phyloP scores from a whole-genome alignment of 2,113 vertebrate species.

The Ceyx melanurus region DNA sequence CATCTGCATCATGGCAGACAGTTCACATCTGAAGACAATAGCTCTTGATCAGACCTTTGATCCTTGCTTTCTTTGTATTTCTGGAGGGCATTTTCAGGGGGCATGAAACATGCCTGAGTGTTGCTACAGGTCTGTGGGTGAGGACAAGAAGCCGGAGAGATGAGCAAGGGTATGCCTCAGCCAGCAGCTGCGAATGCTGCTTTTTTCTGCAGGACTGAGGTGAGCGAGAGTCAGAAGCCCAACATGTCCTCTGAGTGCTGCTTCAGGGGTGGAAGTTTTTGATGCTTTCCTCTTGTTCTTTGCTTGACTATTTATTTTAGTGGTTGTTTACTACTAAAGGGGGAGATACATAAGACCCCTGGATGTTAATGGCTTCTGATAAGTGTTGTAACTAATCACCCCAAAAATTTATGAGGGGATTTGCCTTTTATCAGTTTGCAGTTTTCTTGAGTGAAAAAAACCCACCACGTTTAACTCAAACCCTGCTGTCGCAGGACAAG shows the following conservation, averaged over 20 bases:
- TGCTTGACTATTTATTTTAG: not conserved
- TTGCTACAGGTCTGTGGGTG: accelerated
- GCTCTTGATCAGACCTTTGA: not conserved
- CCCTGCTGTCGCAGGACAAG: accelerated
- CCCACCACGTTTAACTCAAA: not conserved
- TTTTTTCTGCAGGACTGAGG: not conserved
- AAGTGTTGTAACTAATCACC: not conserved
- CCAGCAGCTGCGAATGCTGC: accelerated
- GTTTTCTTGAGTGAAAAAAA: not conserved
- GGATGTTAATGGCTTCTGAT: not conserved
- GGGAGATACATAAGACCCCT: not conserved
- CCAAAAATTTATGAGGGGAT: not conserved
- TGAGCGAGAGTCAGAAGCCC: accelerated
- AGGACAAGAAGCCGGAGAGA: not conserved
- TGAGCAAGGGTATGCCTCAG: not conserved
- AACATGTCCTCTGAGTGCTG: accelerated
- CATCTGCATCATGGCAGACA: not conserved
- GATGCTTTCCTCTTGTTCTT: not conserved
- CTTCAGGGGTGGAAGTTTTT: not conserved
- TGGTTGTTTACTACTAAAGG: not conserved
- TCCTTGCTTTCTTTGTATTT: not conserved
- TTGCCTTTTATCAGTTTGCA: not conserved
- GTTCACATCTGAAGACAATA: not conserved
- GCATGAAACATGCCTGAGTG: accelerated
- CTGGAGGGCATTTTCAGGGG: accelerated